A percentile compares a stretch with the other conserved stretches of the same genome.
Conservation (phyloP, 2,888 invertebrate species). For the Trichopoda pennipes region DNA sequence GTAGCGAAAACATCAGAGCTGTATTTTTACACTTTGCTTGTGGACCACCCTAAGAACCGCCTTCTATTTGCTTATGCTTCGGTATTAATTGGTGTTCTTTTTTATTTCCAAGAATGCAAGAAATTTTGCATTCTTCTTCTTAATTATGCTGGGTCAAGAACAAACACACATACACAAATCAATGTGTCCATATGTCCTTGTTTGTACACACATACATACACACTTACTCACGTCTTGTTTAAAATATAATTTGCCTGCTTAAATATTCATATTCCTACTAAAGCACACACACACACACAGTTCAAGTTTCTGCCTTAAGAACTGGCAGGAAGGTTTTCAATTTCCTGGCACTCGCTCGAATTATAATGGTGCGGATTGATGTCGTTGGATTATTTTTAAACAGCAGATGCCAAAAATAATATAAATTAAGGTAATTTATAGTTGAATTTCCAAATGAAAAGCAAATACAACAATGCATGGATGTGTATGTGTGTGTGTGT, state of each 20-base stretch:
- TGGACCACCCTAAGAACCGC: too few relatives aligned
- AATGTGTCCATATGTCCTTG: not conserved
- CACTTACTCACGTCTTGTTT: not conserved
- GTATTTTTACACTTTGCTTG: not conserved
- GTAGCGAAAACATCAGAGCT: too few relatives aligned
- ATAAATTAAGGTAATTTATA: constrained; percentile 13
- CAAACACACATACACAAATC: not conserved
- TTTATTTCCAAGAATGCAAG: not conserved
- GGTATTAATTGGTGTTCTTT: not conserved
- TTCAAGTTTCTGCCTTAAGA: constrained; percentile 23
- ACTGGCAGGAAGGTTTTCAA: constrained; percentile 16
- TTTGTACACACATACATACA: not conserved
- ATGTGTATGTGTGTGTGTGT: not conserved
- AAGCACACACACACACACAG: too few relatives aligned
- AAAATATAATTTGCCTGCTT: constrained; percentile 14
- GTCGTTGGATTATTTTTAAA: constrained; percentile 42
- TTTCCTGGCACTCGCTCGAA: constrained; percentile 37
- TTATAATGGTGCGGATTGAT: constrained; percentile 16
- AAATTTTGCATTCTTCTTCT: constrained; percentile 35
- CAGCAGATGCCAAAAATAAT: constrained; percentile 40
- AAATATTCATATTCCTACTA: constrained; percentile 32
- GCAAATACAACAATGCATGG: too few relatives aligned
- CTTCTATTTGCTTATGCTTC: constrained; percentile 1
- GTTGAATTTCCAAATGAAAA: constrained; percentile 6
- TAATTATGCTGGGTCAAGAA: constrained; percentile 57